These are phyloP conservation scores for Procambarus clarkii DNA, from an alignment of 1,140 invertebrate genomes.

Conservation along the genomic window DNA sequence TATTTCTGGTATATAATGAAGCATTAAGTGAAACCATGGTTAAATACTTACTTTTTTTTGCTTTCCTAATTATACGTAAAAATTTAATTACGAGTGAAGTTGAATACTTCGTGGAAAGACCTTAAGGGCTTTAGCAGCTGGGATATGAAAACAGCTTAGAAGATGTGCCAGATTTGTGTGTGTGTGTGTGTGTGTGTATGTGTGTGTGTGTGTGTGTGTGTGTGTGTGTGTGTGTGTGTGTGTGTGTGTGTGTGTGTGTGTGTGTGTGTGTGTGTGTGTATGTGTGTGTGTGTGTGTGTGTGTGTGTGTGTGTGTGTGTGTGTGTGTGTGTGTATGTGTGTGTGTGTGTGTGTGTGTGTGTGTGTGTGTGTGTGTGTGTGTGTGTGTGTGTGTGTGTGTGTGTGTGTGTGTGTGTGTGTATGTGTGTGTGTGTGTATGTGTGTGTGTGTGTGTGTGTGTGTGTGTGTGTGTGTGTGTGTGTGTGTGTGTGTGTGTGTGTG, in stretches of 20 bases:
- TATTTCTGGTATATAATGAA: no score
- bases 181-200: no score
- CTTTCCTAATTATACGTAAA: no score
- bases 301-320: neutral
- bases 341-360: conserved; percentile 27
- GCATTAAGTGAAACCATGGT: no score
- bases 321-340: conserved; percentile 33
- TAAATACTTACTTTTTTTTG: no score
- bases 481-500: conserved; percentile 38
- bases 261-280: neutral
- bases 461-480: conserved; percentile 28
- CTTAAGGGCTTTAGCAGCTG: no score
- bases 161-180: no score
- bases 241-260: conserved; percentile 17
- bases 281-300: no score
- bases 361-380: conserved; percentile 24
- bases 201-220: neutral
- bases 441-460: conserved; percentile 23
- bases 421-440: conserved; percentile 16
- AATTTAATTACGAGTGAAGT: no score
- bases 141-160: no score
- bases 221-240: conserved; percentile 24
- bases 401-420: conserved; percentile 24
- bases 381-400: conserved; percentile 31
- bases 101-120: no score